These are phyloP conservation scores for Saturnia pavonia DNA, from an alignment of 2,888 invertebrate species.

Conservation along the genomic window DNA sequence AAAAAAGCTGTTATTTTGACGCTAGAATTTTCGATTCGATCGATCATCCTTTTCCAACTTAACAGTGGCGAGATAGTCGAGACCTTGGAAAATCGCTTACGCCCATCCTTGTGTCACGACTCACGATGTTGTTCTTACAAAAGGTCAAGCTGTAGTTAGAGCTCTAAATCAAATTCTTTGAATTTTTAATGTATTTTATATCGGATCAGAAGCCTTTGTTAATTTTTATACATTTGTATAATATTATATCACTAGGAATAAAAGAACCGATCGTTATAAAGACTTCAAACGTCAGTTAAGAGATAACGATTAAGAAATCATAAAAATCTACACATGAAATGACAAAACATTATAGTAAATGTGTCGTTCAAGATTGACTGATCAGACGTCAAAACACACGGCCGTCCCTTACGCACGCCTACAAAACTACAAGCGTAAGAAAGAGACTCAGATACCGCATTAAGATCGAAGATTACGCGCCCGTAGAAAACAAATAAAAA, in stretches of 20 bases:
- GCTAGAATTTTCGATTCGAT: too few species aligned
- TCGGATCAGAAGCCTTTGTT: not conserved
- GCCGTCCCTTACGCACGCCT: conserved; percentile 47
- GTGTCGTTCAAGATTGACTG: conserved; percentile 60
- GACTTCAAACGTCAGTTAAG: conserved; percentile 56
- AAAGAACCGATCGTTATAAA: conserved; percentile 22
- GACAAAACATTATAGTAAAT: conserved; percentile 50
- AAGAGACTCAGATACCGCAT: conserved; percentile 61
- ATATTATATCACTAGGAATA: not conserved
- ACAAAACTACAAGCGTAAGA: conserved; percentile 16
- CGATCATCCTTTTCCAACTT: too few species aligned
- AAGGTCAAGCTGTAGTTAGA: too few species aligned
- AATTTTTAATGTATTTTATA: not conserved
- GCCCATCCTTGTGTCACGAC: not conserved
- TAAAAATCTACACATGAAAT: conserved; percentile 59
- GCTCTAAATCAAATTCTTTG: not conserved
- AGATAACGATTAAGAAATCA: conserved; percentile 51
- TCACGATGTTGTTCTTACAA: not conserved
- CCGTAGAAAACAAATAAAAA: conserved; percentile 74
- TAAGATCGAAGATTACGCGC: conserved; percentile 54
- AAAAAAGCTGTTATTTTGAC: too few species aligned
- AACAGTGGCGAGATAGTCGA: not conserved
- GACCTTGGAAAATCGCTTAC: too few species aligned
- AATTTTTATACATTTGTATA: not conserved
- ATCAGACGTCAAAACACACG: conserved; percentile 66